phyloP scores from a whole-genome alignment of 2,113 vertebrate species.

The Machaerirhynchus nigripectus region DNA sequence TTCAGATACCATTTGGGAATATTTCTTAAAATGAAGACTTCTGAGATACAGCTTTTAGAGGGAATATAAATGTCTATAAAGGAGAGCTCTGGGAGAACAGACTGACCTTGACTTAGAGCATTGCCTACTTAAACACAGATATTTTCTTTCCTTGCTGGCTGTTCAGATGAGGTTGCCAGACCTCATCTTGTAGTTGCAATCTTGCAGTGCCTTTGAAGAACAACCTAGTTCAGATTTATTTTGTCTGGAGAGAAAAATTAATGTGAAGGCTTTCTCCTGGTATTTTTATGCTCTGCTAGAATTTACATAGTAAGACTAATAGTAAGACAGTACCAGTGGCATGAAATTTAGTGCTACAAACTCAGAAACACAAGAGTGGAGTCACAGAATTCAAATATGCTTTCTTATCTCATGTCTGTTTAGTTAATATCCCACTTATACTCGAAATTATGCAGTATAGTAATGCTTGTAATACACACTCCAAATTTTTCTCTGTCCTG shows the following conservation, averaged over 20 bases:
- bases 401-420: not conserved
- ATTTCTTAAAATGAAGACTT: not conserved
- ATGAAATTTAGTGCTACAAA: not conserved
- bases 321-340: not conserved
- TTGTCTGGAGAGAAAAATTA: not conserved
- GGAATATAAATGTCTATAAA: not conserved
- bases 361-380: not conserved
- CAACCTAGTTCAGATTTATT: not conserved
- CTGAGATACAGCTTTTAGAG: not conserved
- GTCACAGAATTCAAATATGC: not conserved
- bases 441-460: not conserved
- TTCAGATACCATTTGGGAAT: not conserved
- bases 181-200: not conserved
- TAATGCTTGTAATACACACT: not conserved
- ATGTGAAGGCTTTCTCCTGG: not conserved
- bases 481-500: not conserved
- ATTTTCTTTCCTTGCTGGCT: not conserved
- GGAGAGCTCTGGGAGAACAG: not conserved
- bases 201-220: not conserved
- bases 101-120: not conserved
- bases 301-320: not conserved
- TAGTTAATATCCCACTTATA: not conserved
- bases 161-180: not conserved
- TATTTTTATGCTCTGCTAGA: not conserved
- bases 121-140: not conserved